Evolutionary conservation across 2,113 vertebrate species (phyloP).

Genomic region (Theropithecus gelada): DNA sequence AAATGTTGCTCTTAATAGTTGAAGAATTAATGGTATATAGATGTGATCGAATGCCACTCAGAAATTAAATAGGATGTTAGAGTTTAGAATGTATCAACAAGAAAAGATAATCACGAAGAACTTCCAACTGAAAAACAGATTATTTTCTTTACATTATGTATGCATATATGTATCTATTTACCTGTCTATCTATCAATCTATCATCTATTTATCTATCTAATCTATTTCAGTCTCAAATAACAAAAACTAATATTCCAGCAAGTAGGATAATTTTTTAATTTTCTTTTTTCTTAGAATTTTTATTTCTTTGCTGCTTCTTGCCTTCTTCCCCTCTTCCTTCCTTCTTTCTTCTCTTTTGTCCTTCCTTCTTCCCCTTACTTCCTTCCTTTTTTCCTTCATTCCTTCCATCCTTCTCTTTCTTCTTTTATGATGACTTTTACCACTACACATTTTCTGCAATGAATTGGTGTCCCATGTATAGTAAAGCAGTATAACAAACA

Average conservation of each 20-base stretch:
- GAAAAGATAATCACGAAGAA: background rate
- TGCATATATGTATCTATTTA: background rate
- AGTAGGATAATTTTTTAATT: background rate
- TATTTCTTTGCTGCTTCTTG: background rate
- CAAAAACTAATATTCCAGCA: background rate
- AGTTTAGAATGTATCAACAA: background rate
- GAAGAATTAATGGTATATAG: background rate
- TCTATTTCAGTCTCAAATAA: background rate
- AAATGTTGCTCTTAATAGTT: background rate
- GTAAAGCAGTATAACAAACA: background rate
- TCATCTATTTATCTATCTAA: background rate
- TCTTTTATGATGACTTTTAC: background rate
- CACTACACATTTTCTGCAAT: background rate
- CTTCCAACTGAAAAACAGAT: background rate
- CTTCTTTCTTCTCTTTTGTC: accelerated
- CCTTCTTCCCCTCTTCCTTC: accelerated
- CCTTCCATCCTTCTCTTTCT: no score
- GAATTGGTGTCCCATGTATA: background rate
- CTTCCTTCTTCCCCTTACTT: accelerated
- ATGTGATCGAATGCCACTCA: background rate
- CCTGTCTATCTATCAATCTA: no score
- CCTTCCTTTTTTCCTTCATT: background rate
- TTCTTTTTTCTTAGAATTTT: background rate
- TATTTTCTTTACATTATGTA: background rate
- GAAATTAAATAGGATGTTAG: background rate